phyloP scores from a whole-genome alignment of 2,113 vertebrate species.

The Spea bombifrons region DNA sequence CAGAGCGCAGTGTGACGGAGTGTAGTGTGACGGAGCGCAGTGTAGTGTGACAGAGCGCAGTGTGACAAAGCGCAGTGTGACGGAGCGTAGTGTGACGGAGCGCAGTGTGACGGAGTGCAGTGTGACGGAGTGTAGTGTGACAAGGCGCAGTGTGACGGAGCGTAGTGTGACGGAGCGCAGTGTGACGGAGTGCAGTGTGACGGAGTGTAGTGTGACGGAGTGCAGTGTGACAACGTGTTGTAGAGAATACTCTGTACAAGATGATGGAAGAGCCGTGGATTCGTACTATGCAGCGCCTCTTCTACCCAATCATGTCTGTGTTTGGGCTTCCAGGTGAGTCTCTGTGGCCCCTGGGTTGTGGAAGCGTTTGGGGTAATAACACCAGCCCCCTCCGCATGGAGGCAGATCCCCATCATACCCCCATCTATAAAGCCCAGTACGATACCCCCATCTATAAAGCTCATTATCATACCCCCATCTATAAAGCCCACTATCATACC shows the following conservation, averaged over 20 bases:
- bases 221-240: background rate
- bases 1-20: background rate
- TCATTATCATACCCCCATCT: too few species aligned
- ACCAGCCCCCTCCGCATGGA: background rate
- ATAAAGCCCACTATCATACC: too few species aligned
- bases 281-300: conserved; percentile 29
- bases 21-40: background rate
- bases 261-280: conserved; percentile 33
- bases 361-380: too few species aligned
- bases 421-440: background rate
- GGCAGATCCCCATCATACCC: background rate
- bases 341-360: background rate
- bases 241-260: background rate
- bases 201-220: background rate
- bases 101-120: background rate
- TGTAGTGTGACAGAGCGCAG: background rate
- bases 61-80: background rate
- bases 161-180: background rate
- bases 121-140: background rate
- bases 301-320: conserved; percentile 41
- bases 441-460: too few species aligned
- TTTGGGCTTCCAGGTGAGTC: conserved; percentile 34
- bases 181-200: background rate
- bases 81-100: background rate
- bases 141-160: background rate